Evolutionary conservation across 1,140 invertebrate genomes (phyloP).

Genomic region (Cotesia glomerata): DNA sequence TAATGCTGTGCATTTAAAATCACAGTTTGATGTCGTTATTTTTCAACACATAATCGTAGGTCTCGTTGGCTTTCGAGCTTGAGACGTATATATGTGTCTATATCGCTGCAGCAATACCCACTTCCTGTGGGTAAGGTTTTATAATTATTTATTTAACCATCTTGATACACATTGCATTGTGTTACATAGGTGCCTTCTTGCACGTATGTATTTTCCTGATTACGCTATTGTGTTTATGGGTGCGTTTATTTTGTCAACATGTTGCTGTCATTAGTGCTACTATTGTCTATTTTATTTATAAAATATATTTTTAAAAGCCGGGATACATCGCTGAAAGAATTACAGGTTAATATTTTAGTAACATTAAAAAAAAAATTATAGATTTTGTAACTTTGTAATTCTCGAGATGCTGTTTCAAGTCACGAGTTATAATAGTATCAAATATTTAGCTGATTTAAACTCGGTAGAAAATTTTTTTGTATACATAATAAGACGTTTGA

Average conservation of each 20-base stretch:
- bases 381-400: no score
- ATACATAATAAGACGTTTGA: neutral
- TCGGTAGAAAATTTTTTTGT: neutral
- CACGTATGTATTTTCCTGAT: no score
- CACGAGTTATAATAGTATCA: no score
- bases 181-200: neutral
- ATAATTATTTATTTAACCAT: slow-evolving; percentile 30
- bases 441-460: no score
- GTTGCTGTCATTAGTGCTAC: neutral
- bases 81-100: slow-evolving; percentile 34
- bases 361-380: no score
- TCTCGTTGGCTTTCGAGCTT: slow-evolving; percentile 27
- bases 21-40: neutral
- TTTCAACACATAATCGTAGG: slow-evolving; percentile 33
- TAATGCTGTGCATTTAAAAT: slow-evolving; percentile 2
- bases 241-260: neutral
- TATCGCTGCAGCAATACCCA: neutral
- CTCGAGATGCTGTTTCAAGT: no score
- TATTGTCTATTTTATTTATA: neutral
- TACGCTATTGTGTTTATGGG: neutral
- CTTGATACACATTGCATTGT: neutral
- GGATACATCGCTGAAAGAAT: no score
- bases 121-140: slow-evolving; percentile 47
- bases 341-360: no score
- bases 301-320: neutral